These are phyloP conservation scores for Hippocampus guttulatus DNA, from an alignment of 2,113 vertebrate genomes.

Conservation along the genomic window DNA sequence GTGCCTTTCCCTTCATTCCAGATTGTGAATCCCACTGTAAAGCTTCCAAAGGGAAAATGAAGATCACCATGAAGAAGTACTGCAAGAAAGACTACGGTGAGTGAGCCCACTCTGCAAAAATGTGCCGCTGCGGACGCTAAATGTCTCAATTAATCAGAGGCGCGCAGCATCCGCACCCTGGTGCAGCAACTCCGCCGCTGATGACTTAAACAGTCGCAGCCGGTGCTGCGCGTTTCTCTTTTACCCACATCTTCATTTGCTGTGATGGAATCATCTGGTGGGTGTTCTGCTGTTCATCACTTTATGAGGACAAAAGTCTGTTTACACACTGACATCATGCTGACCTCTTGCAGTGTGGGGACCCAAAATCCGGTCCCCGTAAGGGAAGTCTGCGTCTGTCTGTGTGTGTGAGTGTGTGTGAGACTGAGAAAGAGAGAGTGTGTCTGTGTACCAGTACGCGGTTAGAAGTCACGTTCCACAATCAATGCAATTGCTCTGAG, in stretches of 20 bases:
- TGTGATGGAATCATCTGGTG: not conserved
- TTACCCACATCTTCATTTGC: constrained; percentile 8
- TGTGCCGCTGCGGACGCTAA: constrained; percentile 15
- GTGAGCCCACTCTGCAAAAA: constrained; percentile 52
- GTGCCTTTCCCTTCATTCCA: constrained; percentile 50
- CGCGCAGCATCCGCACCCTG: constrained; percentile 8
- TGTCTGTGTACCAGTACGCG: too few relatives aligned
- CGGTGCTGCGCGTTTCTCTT: not conserved
- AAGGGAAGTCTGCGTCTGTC: not conserved
- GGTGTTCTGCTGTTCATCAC: not conserved
- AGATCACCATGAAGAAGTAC: constrained; percentile 99
- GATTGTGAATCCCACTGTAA: constrained; percentile 98
- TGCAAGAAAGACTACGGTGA: constrained; percentile 99
- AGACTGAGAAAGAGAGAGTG: too few relatives aligned
- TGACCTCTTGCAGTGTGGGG: not conserved
- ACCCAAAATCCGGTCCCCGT: not conserved
- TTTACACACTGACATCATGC: not conserved
- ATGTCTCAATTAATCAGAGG: constrained; percentile 46
- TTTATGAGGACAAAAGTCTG: not conserved
- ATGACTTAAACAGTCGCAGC: constrained; percentile 37
- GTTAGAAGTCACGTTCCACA: too few relatives aligned
- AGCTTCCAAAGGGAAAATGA: constrained; percentile 95
- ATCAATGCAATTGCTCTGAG: too few relatives aligned
- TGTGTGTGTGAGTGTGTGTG: too few relatives aligned
- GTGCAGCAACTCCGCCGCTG: constrained; percentile 17